A percentile compares a stretch with the other conserved stretches of the same genome.
Conservation (phyloP, 2,113 vertebrate species). For the Rhineura floridana region DNA sequence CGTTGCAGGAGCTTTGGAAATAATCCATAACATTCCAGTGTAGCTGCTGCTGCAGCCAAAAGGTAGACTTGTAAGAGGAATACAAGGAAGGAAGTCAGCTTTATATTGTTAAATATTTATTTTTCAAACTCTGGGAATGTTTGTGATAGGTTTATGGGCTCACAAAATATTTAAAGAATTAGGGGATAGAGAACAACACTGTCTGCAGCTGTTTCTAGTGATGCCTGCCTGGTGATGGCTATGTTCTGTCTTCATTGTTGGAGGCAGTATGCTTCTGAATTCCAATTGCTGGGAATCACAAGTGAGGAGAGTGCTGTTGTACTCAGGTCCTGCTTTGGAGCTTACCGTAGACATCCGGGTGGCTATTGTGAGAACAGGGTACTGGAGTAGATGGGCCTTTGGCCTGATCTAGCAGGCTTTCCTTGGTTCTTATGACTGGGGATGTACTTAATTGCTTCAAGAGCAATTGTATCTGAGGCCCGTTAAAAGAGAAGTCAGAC, state of each 20-base stretch:
- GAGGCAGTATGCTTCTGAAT: too few relatives aligned
- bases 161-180: background rate
- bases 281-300: too few relatives aligned
- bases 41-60: background rate
- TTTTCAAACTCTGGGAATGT: background rate
- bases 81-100: background rate
- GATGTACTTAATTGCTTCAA: background rate
- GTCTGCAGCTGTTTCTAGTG: background rate
- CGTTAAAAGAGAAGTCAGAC: background rate
- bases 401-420: background rate
- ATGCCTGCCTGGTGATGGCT: too few relatives aligned
- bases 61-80: background rate
- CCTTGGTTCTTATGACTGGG: background rate
- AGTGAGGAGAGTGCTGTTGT: too few relatives aligned
- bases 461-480: background rate
- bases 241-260: too few relatives aligned
- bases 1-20: slow-evolving; percentile 1
- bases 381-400: too few relatives aligned
- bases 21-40: background rate
- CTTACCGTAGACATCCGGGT: too few relatives aligned
- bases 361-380: too few relatives aligned
- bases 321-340: too few relatives aligned
- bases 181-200: background rate
- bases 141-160: slow-evolving; percentile 18
- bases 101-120: slow-evolving; percentile 2